Evolutionary conservation across 2,113 vertebrate species (phyloP).

Genomic region (Amblyornis subalaris): DNA sequence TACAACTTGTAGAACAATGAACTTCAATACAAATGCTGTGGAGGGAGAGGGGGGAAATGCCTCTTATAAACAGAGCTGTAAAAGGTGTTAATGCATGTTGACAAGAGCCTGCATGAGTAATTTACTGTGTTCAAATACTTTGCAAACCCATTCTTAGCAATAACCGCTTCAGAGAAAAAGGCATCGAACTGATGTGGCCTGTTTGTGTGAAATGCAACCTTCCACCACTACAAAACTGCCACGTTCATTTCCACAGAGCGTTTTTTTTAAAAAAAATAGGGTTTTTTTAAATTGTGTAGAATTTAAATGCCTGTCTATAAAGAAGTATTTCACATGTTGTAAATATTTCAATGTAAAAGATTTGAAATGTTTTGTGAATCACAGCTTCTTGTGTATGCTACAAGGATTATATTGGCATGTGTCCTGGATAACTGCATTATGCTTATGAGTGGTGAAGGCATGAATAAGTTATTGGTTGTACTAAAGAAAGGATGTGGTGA

Average conservation of each 20-base stretch:
- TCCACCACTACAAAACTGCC: not conserved
- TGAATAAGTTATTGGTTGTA: not conserved
- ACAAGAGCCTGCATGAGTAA: not conserved
- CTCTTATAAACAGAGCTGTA: not conserved
- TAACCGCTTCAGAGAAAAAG: not conserved
- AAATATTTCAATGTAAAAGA: not conserved
- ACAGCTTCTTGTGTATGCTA: not conserved
- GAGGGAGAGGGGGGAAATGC: not conserved
- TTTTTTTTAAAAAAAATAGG: not conserved
- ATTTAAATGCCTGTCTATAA: not conserved
- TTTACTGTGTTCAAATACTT: constrained; percentile 6
- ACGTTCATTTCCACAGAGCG: not conserved
- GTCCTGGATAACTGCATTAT: not conserved
- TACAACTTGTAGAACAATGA: constrained; percentile 44
- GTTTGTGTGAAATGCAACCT: not conserved
- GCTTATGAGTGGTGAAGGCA: not conserved
- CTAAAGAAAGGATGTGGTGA: not conserved
- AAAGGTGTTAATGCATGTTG: constrained; percentile 35
- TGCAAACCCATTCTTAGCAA: not conserved
- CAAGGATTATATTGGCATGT: not conserved
- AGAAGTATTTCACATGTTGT: not conserved
- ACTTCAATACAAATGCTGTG: not conserved
- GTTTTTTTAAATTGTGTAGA: not conserved
- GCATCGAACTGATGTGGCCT: not conserved
- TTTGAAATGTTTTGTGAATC: not conserved